Evolutionary conservation across 2,888 invertebrate species (phyloP).

Genomic region (Thalpophila matura): DNA sequence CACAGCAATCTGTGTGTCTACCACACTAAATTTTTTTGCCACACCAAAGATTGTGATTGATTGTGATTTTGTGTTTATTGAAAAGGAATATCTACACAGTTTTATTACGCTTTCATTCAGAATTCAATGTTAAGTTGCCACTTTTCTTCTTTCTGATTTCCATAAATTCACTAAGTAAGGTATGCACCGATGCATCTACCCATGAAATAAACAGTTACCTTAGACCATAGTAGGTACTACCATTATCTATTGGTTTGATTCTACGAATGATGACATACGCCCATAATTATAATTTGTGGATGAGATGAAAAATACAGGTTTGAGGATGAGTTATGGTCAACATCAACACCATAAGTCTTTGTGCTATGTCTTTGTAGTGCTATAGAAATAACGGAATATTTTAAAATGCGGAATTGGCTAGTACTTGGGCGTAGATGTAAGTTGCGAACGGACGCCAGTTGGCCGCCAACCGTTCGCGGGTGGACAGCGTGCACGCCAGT

Average conservation of each 20-base stretch:
- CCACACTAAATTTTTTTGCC: neutral
- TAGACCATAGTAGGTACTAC: constrained; percentile 8
- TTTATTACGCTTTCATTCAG: neutral
- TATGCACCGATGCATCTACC: neutral
- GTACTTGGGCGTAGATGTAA: constrained; percentile 79
- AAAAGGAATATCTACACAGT: neutral
- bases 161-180: neutral
- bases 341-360: constrained; percentile 69
- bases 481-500: constrained; percentile 82
- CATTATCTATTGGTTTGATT: constrained; percentile 24
- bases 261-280: constrained; percentile 36
- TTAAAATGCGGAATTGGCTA: constrained; percentile 89
- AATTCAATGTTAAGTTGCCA: neutral
- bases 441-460: constrained; percentile 84
- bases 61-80: neutral
- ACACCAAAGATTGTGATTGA: too few species aligned
- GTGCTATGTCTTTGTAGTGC: constrained; percentile 73
- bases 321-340: constrained; percentile 62
- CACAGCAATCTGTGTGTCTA: neutral
- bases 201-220: neutral
- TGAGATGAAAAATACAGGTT: constrained; percentile 61
- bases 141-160: neutral
- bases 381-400: constrained; percentile 86
- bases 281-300: constrained; percentile 43
- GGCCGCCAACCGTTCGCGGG: constrained; percentile 86